These are phyloP conservation scores for Sipha flava DNA, from an alignment of 1,140 invertebrate species.

Conservation along the genomic window DNA sequence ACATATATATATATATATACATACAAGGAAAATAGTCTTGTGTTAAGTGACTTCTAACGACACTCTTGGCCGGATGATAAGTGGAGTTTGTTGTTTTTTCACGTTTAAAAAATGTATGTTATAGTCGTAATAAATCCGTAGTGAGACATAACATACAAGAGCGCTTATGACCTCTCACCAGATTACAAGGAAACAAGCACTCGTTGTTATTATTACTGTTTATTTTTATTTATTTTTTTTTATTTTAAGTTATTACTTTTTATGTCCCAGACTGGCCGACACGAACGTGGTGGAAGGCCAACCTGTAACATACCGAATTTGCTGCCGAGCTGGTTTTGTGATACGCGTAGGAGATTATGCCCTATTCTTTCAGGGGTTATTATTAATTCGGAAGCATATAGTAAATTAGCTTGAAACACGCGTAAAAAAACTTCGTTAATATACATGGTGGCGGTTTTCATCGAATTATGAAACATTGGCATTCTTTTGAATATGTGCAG, in stretches of 20 bases:
- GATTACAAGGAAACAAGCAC: conserved; percentile 30
- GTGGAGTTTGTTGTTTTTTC: conserved; percentile 28
- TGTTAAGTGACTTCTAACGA: conserved; percentile 29
- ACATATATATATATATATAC: background rate
- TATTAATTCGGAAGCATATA: background rate
- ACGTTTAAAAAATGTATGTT: conserved; percentile 29
- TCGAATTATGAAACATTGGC: background rate
- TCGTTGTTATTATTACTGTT: conserved; percentile 12
- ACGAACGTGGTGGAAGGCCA: background rate
- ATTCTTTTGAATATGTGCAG: background rate
- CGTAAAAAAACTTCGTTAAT: background rate
- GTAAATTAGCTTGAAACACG: background rate
- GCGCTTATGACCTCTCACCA: conserved; percentile 22
- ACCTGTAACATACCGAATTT: background rate
- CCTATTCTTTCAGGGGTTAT: background rate
- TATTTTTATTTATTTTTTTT: conserved; percentile 7
- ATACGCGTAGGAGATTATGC: background rate
- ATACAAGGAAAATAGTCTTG: background rate
- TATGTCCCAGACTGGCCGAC: background rate
- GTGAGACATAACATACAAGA: conserved; percentile 23
- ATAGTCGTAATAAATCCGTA: conserved; percentile 31
- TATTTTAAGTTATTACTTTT: conserved; percentile 7
- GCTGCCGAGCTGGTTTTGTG: background rate
- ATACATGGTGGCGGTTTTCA: background rate
- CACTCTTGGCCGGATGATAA: conserved; percentile 15